Conservation (phyloP, 2,888 invertebrate species). For the Salticus scenicus region DNA sequence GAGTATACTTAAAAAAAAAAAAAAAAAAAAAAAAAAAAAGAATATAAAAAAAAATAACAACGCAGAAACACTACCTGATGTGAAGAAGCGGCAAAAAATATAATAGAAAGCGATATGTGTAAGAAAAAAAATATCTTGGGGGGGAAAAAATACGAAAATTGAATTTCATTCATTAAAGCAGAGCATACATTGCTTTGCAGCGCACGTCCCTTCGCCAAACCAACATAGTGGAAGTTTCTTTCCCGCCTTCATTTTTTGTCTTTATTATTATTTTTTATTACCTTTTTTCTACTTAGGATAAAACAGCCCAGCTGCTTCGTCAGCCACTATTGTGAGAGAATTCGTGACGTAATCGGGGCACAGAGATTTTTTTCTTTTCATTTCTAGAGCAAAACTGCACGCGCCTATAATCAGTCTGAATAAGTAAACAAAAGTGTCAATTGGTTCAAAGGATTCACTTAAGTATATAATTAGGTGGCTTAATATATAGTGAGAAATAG, state of each 20-base stretch:
- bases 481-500: too few relatives aligned
- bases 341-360: conserved; percentile 46
- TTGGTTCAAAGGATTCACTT: too few relatives aligned
- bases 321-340: conserved; percentile 35
- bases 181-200: conserved; percentile 49
- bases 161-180: conserved; percentile 69
- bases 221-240: conserved; percentile 12
- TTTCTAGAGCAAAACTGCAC: conserved; percentile 50
- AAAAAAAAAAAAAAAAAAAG: too few relatives aligned
- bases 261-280: conserved; percentile 31
- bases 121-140: conserved; percentile 19
- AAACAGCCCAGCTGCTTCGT: conserved; percentile 42
- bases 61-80: conserved; percentile 40
- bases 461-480: too few relatives aligned
- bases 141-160: conserved; percentile 60
- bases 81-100: conserved; percentile 21
- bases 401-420: conserved; percentile 24
- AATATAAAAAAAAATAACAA: conserved; percentile 30
- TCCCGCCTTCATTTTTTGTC: conserved; percentile 22
- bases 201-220: conserved; percentile 43
- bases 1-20: conserved; percentile 19
- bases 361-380: conserved; percentile 52
- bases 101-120: conserved; percentile 25
- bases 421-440: too few relatives aligned
- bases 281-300: conserved; percentile 5